Conservation (phyloP, 2,113 vertebrate genomes). For the Siniperca chuatsi region DNA sequence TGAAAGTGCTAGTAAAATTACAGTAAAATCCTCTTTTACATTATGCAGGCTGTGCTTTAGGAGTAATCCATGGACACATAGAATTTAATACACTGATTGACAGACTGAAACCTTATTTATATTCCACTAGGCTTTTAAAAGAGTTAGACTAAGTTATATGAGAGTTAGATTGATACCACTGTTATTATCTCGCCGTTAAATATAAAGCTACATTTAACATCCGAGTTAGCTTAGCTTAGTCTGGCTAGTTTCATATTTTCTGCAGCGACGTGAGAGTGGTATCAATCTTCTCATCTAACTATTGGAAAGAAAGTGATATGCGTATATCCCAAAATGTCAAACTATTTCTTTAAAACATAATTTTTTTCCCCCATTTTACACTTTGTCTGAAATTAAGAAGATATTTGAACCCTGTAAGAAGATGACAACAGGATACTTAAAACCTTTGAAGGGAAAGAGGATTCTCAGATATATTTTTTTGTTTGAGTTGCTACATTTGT, state of each 20-base stretch:
- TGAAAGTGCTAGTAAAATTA: not conserved
- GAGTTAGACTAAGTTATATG: not conserved
- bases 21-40: not conserved
- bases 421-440: not conserved
- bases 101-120: not conserved
- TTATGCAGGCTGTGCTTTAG: not conserved
- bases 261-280: not conserved
- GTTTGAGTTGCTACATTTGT: not conserved
- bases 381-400: not conserved
- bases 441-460: not conserved
- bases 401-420: not conserved
- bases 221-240: not conserved
- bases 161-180: not conserved
- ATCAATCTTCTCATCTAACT: not conserved
- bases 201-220: too few relatives aligned
- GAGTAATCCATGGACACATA: not conserved
- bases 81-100: not conserved
- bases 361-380: too few relatives aligned
- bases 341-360: not conserved
- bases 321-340: not conserved
- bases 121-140: not conserved
- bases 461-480: not conserved
- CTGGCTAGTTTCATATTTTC: not conserved
- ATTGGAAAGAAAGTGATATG: not conserved
- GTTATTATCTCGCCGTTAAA: not conserved